Conservation (phyloP, 2,888 invertebrate genomes). For the Drosophila anomalata region DNA sequence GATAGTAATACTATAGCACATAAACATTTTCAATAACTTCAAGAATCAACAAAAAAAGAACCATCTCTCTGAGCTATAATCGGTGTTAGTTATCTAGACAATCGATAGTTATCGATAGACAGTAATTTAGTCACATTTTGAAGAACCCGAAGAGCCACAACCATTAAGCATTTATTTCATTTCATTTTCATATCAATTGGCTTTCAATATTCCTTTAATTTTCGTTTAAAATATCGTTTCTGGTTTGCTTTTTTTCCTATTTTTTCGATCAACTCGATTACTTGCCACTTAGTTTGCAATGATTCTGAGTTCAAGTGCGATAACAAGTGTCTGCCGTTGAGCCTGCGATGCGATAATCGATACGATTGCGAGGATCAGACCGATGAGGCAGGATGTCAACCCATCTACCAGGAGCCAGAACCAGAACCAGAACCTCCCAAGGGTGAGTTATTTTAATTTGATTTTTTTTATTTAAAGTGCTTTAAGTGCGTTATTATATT, state of each 20-base stretch:
- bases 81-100: neutral
- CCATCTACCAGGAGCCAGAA: no score
- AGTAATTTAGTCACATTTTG: neutral
- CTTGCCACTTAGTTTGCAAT: slow-evolving; percentile 64
- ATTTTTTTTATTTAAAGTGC: slow-evolving; percentile 1
- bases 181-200: slow-evolving; percentile 21
- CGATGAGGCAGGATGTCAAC: slow-evolving; percentile 86
- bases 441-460: slow-evolving; percentile 25
- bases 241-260: slow-evolving; percentile 25
- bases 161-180: slow-evolving; percentile 1
- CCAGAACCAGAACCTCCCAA: slow-evolving; percentile 7
- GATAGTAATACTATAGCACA: neutral
- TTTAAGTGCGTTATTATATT: slow-evolving; percentile 3
- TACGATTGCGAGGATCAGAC: slow-evolving; percentile 87
- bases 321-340: slow-evolving; percentile 86
- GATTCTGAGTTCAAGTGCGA: slow-evolving; percentile 87
- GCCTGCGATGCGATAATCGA: slow-evolving; percentile 86
- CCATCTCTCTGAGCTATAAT: neutral
- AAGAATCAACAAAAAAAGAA: no score
- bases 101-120: neutral
- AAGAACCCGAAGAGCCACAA: no score
- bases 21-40: no score
- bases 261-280: slow-evolving; percentile 33
- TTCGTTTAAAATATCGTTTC: slow-evolving; percentile 14
- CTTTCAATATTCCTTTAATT: slow-evolving; percentile 16